A percentile compares a stretch with the other conserved stretches of the same genome.
These are phyloP conservation scores for Pachliopta kotzebuea DNA, from an alignment of 2,888 invertebrate species.

Conservation along the genomic window DNA sequence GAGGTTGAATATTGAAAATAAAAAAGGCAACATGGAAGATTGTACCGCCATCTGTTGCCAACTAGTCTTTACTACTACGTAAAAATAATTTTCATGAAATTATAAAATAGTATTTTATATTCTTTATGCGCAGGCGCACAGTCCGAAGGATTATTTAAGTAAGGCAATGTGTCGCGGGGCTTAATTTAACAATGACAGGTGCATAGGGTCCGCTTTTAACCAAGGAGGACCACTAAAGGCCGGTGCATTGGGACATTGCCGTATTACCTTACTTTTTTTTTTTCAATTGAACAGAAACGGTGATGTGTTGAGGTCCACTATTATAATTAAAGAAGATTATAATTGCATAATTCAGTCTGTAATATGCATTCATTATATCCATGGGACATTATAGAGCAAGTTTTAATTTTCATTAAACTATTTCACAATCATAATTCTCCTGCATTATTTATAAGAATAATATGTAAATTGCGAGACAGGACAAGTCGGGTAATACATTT, in stretches of 20 bases:
- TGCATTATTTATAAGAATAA: conserved; percentile 23
- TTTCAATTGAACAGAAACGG: conserved; percentile 52
- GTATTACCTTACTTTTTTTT: conserved; percentile 50
- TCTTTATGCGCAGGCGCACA: conserved; percentile 40
- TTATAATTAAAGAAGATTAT: conserved; percentile 54
- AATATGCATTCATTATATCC: not conserved
- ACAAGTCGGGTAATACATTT: conserved; percentile 15
- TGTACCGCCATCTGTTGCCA: conserved; percentile 66
- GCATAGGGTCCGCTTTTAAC: conserved; percentile 51
- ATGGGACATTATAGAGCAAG: conserved; percentile 25
- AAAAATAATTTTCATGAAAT: not conserved
- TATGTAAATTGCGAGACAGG: conserved; percentile 19
- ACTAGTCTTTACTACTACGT: conserved; percentile 43
- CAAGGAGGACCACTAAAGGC: conserved; percentile 70
- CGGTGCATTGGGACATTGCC: conserved; percentile 59
- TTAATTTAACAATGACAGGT: conserved; percentile 74
- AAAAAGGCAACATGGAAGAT: conserved; percentile 11
- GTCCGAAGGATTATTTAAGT: conserved; percentile 67
- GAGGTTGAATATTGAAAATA: conserved; percentile 12
- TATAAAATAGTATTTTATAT: conserved; percentile 27
- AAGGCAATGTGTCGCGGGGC: conserved; percentile 69
- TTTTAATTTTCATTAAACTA: conserved; percentile 28
- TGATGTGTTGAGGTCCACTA: conserved; percentile 50
- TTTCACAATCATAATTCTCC: conserved; percentile 7
- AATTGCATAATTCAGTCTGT: not conserved